Evolutionary conservation across 2,797 vertebrate species (phyloP).

Genomic region (Sparidentex hasta): DNA sequence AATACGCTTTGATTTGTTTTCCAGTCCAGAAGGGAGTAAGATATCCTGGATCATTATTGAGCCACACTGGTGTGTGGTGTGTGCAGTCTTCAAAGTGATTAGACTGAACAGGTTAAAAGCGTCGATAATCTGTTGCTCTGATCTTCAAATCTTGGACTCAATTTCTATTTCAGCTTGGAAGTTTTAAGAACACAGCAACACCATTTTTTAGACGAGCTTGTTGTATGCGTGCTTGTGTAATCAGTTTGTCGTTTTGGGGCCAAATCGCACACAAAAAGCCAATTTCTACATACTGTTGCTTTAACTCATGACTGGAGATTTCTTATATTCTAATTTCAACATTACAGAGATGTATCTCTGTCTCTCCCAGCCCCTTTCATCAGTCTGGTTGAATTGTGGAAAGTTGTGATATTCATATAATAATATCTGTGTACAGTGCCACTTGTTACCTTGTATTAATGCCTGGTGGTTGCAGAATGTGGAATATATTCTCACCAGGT

Average conservation of each 20-base stretch:
- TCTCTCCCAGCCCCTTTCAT: neutral
- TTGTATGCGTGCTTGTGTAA: no score
- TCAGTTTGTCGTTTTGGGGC: no score
- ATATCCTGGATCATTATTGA: no score
- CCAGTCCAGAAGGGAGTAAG: neutral
- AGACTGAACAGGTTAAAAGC: no score
- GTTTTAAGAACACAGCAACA: neutral
- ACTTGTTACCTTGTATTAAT: slow-evolving; percentile 5
- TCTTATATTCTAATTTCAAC: neutral
- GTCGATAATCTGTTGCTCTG: no score
- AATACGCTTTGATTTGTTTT: neutral
- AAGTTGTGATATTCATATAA: neutral
- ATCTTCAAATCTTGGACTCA: no score
- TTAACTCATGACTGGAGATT: neutral
- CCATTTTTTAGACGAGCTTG: neutral
- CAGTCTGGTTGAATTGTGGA: neutral
- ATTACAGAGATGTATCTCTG: neutral
- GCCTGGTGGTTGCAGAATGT: neutral
- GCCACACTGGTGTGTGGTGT: no score
- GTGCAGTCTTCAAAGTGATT: no score
- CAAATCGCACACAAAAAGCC: no score
- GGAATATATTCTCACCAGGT: neutral
- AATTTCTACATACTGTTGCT: no score
- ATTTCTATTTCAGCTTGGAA: no score
- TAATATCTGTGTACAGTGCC: neutral